Evolutionary conservation across 2,888 invertebrate genomes (phyloP), one percentile per base, ranked within the genome.

Genomic region (Schrankia costaestrigalis): DNA sequence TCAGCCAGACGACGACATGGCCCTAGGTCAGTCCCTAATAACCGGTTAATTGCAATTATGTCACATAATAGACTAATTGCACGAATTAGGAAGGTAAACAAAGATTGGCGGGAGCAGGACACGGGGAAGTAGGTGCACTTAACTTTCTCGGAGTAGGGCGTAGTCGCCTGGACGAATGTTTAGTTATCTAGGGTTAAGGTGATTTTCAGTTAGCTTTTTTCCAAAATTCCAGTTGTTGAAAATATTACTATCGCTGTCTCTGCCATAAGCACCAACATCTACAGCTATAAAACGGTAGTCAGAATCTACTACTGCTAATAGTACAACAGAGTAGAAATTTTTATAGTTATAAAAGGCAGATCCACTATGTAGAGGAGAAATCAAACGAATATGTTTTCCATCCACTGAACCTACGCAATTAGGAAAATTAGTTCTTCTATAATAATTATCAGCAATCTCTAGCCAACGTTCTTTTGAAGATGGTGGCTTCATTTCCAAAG

Each of bases 241-340:
- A 28, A 28, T 19, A 10, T 19, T 24, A 22, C 15, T 18, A 19
- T 35, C 25, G 12, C 17, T 28, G 12, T 25, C 28, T 24, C 19
- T 25, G 18, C 29, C 27, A 26, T n/a, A n/a, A 13, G 26, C n/a
- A n/a, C n/a, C n/a, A n/a, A n/a, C n/a, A n/a, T n/a, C n/a, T n/a
- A n/a, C n/a, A n/a, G n/a, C n/a, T n/a, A n/a, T n/a, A n/a, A n/a
- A n/a, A n/a, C 25, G 32, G 19, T 51, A 45, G 13, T 45, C 30
- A 19, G 37, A 36, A 42, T 51, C 42, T 27, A 44, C 43, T 24
- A 46, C 29, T 15, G 37, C 41, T 26, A 41, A 31, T n/a, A 41
- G 30, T 18, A 39, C 50, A 30, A 41, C 25, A 30, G 41, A 36
- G 15, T 34, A 34, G 10, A 27, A 34, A 8, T 34, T 18, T 27